phyloP scores from a whole-genome alignment of 1,140 invertebrate species.

The Papilio glaucus region DNA sequence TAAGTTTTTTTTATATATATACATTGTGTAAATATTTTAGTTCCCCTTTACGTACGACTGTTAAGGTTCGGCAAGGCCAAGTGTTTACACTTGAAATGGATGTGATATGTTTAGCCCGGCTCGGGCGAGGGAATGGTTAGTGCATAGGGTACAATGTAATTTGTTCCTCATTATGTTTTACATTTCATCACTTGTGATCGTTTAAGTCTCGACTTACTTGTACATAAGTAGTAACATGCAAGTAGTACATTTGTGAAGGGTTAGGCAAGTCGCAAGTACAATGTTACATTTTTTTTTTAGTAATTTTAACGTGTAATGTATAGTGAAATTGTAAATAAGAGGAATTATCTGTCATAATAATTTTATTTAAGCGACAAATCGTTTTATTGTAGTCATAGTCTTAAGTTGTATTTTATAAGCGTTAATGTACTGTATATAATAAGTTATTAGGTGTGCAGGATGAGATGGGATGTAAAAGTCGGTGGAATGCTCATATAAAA shows the following conservation, averaged over 20 bases:
- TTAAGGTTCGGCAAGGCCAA: conserved; percentile 61
- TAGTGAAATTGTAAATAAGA: conserved; percentile 82
- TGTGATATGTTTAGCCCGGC: conserved; percentile 72
- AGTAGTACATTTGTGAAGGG: conserved; percentile 75
- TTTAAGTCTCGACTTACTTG: conserved; percentile 79
- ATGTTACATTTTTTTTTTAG: conserved; percentile 73
- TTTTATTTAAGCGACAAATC: conserved; percentile 78
- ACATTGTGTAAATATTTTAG: conserved; percentile 77
- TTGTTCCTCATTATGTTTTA: conserved; percentile 79
- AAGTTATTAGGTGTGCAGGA: conserved; percentile 67
- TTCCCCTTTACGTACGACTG: conserved; percentile 55
- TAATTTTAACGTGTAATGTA: conserved; percentile 79
- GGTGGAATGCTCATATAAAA: conserved; percentile 28
- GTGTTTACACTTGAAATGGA: conserved; percentile 59
- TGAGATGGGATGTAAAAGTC: conserved; percentile 40
- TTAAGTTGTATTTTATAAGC: conserved; percentile 76
- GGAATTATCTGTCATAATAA: conserved; percentile 82
- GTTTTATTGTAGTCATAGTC: conserved; percentile 81
- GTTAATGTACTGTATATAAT: conserved; percentile 72
- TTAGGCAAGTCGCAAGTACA: conserved; percentile 79
- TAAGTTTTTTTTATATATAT: conserved; percentile 63
- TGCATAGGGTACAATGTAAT: conserved; percentile 73
- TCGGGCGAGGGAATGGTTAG: conserved; percentile 69
- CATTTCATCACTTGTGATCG: conserved; percentile 75
- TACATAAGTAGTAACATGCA: conserved; percentile 69